These are phyloP conservation scores for Euphydryas editha DNA, from an alignment of 2,888 invertebrate genomes.

Conservation along the genomic window DNA sequence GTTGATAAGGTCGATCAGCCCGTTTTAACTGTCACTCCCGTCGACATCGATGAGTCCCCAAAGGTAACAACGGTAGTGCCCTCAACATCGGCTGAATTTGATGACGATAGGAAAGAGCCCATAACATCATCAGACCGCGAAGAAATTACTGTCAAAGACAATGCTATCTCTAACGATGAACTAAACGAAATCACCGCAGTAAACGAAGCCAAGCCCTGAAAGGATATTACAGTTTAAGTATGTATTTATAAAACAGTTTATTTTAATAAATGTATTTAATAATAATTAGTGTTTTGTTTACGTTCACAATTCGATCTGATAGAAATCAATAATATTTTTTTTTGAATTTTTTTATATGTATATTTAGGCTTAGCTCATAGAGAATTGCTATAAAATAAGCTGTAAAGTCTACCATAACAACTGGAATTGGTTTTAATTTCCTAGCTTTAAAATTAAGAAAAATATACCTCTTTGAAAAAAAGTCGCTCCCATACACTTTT, in stretches of 20 bases:
- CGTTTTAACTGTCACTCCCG: not conserved
- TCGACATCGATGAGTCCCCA: constrained; percentile 28
- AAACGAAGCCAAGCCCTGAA: constrained; percentile 59
- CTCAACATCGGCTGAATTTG: too few relatives aligned
- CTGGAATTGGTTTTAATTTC: too few relatives aligned
- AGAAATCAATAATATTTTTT: too few relatives aligned
- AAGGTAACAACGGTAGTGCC: constrained; percentile 29
- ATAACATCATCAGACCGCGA: constrained; percentile 63
- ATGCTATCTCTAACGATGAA: constrained; percentile 57
- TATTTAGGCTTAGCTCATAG: too few relatives aligned
- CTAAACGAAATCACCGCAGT: constrained; percentile 41
- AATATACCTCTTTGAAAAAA: too few relatives aligned
- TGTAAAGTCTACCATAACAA: too few relatives aligned
- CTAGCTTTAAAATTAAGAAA: too few relatives aligned
- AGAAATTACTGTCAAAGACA: constrained; percentile 64
- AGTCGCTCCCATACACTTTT: too few relatives aligned
- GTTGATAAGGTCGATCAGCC: constrained; percentile 37
- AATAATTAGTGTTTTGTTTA: constrained; percentile 42
- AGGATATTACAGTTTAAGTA: constrained; percentile 72
- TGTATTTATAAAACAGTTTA: too few relatives aligned
- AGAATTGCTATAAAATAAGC: too few relatives aligned
- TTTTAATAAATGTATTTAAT: constrained; percentile 76
- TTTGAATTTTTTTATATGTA: too few relatives aligned
- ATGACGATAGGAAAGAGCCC: constrained; percentile 61
- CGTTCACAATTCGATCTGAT: too few relatives aligned